Evolutionary conservation across 1,140 invertebrate genomes (phyloP).

Genomic region (Drosophila sturtevanti): DNA sequence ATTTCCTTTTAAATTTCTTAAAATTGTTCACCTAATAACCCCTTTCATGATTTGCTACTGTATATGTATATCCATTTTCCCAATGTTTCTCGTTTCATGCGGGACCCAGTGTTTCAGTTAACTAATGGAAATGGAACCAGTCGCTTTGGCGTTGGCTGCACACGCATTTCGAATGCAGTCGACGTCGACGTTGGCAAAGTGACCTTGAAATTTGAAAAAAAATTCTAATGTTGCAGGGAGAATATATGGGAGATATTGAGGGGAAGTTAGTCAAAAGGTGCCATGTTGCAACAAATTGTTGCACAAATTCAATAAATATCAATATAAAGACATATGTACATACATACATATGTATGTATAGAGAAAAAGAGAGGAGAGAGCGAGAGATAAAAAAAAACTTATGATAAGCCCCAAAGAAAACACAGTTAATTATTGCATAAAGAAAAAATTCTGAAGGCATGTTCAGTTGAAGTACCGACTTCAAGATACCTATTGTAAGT

Average conservation of each 20-base stretch:
- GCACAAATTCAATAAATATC: constrained; percentile 13
- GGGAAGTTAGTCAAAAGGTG: constrained; percentile 5
- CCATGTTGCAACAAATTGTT: constrained; percentile 37
- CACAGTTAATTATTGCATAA: constrained; percentile 47
- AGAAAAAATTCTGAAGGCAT: not conserved
- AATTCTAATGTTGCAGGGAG: constrained; percentile 16
- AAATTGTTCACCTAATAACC: not conserved
- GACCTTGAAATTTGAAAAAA: constrained; percentile 62
- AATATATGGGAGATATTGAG: not conserved
- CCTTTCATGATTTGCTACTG: constrained; percentile 18
- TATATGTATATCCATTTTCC: constrained; percentile 45
- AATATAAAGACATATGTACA: too few species aligned
- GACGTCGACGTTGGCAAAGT: constrained; percentile 24
- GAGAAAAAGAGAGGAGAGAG: not conserved
- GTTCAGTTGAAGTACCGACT: not conserved
- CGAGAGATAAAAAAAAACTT: constrained; percentile 9
- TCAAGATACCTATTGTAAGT: not conserved
- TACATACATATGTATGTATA: too few species aligned
- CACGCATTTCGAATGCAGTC: constrained; percentile 66
- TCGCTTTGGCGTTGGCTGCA: constrained; percentile 27
- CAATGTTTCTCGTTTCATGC: constrained; percentile 39
- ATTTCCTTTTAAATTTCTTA: not conserved
- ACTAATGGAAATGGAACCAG: constrained; percentile 34
- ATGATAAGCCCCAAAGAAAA: constrained; percentile 28
- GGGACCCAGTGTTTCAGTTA: not conserved